Evolutionary conservation across 2,888 invertebrate genomes (phyloP).

Genomic region (Actias luna): DNA sequence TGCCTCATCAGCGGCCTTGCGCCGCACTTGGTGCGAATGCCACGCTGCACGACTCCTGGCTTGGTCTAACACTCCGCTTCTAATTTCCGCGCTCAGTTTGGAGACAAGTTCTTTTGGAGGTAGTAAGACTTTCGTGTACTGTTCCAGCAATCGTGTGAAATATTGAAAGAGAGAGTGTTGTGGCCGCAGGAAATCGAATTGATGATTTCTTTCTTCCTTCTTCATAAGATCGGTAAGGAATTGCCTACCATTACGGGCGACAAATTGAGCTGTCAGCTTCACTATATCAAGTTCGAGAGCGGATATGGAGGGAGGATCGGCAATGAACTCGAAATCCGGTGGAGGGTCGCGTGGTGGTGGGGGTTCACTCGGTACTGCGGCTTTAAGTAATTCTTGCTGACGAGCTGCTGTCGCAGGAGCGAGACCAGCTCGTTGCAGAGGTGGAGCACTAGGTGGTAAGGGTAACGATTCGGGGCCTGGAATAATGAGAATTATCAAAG

Average conservation of each 20-base stretch:
- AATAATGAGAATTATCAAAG: background rate
- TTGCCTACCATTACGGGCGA: conserved; percentile 98
- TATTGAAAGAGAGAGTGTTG: conserved; percentile 99
- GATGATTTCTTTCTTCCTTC: conserved; percentile 97
- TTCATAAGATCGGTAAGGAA: conserved; percentile 99
- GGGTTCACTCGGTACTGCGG: conserved; percentile 92
- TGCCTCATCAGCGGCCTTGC: conserved; percentile 96
- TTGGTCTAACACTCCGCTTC: conserved; percentile 88
- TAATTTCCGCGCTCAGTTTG: conserved; percentile 89
- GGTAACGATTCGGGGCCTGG: conserved; percentile 48
- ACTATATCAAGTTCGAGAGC: conserved; percentile 99
- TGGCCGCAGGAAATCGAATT: conserved; percentile 99
- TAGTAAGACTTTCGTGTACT: conserved; percentile 98
- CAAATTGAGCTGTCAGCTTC: conserved; percentile 98
- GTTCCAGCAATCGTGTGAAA: conserved; percentile 98
- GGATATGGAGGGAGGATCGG: conserved; percentile 99
- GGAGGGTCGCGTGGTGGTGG: conserved; percentile 96
- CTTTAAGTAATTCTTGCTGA: conserved; percentile 93
- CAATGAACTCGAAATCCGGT: conserved; percentile 94
- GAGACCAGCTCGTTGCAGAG: conserved; percentile 74
- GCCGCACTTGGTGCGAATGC: conserved; percentile 96
- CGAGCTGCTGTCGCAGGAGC: conserved; percentile 91
- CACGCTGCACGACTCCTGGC: conserved; percentile 97
- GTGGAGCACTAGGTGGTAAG: conserved; percentile 26
- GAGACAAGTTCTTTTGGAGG: conserved; percentile 95